These are phyloP conservation scores for Megalonaias nervosa DNA, from an alignment of 1,140 invertebrate genomes.

Conservation along the genomic window DNA sequence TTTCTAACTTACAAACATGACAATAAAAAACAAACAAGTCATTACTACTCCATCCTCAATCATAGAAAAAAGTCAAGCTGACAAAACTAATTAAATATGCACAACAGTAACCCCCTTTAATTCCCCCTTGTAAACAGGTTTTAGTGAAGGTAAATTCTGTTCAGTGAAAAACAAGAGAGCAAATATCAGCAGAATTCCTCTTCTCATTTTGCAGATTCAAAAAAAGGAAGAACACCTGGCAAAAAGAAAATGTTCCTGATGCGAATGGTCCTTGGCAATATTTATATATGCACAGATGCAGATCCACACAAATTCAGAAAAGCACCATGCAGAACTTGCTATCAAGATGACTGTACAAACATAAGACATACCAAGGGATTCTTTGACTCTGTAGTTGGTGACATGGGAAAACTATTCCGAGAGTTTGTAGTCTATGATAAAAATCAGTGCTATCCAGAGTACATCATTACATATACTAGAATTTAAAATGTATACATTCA, in stretches of 20 bases:
- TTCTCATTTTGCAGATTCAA: constrained; percentile 6
- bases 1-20: too few relatives aligned
- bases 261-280: constrained; percentile 33
- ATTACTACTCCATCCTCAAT: too few relatives aligned
- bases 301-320: constrained; percentile 27
- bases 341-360: constrained; percentile 15
- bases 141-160: too few relatives aligned
- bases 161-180: too few relatives aligned
- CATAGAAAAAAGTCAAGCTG: too few relatives aligned
- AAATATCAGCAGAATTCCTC: too few relatives aligned
- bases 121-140: too few relatives aligned
- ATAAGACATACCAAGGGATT: background rate
- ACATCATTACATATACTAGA: constrained; percentile 55
- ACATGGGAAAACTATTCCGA: constrained; percentile 51
- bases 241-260: constrained; percentile 36
- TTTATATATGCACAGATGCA: constrained; percentile 13
- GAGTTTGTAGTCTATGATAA: constrained; percentile 61
- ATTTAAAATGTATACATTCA: constrained; percentile 2
- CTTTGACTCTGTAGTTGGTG: constrained; percentile 52
- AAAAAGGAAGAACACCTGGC: background rate
- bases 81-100: too few relatives aligned
- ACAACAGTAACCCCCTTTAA: too few relatives aligned
- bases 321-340: constrained; percentile 31
- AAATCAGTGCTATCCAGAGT: constrained; percentile 56
- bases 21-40: too few relatives aligned